Evolutionary conservation across 2,888 invertebrate species (phyloP), one percentile per base, ranked within the genome.

Genomic region (Liopterus haemorrhoidalis): DNA sequence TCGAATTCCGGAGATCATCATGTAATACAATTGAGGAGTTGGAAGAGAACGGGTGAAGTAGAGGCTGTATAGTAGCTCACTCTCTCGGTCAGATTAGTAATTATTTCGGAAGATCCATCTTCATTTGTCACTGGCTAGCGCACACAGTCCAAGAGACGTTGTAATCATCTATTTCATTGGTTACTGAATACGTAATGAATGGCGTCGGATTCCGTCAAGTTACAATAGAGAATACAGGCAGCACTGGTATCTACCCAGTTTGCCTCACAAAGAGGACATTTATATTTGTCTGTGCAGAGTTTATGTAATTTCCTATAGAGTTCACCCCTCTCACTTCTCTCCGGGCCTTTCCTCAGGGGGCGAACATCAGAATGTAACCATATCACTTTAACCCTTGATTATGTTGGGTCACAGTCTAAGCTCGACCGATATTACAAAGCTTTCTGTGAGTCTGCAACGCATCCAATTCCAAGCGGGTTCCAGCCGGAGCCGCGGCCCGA

Each of bases 231-330:
- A 37, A 41, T 36, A 41, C 60, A 59, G 63, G 65, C 65, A 65
- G 64, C 65, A 63, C 60, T 62, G 62, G 63, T 44, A 64, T 62
- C 61, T 64, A 64, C 64, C 65, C 65, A 65, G 65, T 65, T 45
- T 45, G 45, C 62, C 61, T 63, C 67, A 68, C 68, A 68, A 68
- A 68, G 69, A 66, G 67, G 65, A 66, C 69, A 69, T 69, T 69
- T 69, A 67, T 69, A 68, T 68, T 67, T 68, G 68, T 69, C 68
- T 66, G 66, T 67, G 66, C 66, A 63, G 68, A 69, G 70, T 70
- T 69, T 70, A 70, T 69, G 70, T 70, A 70, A 70, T 70, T 69
- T 70, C 69, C 68, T 69, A 70, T 70, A 69, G 69, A 68, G 67
- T 65, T 64, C 61, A 60, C 49, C 37, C 25, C 46, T 39, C 25